Evolutionary conservation across 2,888 invertebrate species (phyloP), one percentile per base, ranked within the genome.

Genomic region (Willowsia nigromaculata): DNA sequence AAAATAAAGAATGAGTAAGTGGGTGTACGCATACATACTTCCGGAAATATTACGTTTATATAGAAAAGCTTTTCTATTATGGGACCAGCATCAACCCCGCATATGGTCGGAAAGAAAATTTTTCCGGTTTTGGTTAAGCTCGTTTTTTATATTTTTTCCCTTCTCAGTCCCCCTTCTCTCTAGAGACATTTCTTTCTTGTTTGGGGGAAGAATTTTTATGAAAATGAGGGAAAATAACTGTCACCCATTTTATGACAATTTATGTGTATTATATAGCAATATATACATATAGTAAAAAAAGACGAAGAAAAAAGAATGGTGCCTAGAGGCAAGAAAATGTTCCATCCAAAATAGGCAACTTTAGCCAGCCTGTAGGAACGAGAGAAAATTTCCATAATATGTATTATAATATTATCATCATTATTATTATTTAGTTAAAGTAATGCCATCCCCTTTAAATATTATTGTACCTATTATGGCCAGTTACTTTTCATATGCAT

Each of bases 191-290:
- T 76, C 43, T 76, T 33, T 18, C 76, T 76, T 76, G 53, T 53
- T 76, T 53, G 53, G 76, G 82, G 59, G 74, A 88, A 74, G 87
- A 88, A 88, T 88, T 88, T 88, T 88, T 88, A 88, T 88, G 87
- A 88, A 88, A 88, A 88, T 88, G 87, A 88, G 82, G 81, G 71
- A 81, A 88, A 81, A 88, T 90, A 90, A 90, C 90, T 90, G 90
- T 88, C 85, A 85, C 85, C 78, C 80, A 85, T 85, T 89, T 89
- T 65, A 56, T 53, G 68, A 37, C 68, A 81, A 81, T 83, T 86
- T 90, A 82, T 82, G 83, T 83, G 71, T 86, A 87, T 53, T 78
- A 89, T 18, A 78, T 53, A 5, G n/a, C n/a, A n/a, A n/a, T n/a
- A n/a, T n/a, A n/a, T n/a, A n/a, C n/a, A n/a, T n/a, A n/a, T n/a